phyloP scores from a whole-genome alignment of 2,888 invertebrate genomes.

The Arge pagana region DNA sequence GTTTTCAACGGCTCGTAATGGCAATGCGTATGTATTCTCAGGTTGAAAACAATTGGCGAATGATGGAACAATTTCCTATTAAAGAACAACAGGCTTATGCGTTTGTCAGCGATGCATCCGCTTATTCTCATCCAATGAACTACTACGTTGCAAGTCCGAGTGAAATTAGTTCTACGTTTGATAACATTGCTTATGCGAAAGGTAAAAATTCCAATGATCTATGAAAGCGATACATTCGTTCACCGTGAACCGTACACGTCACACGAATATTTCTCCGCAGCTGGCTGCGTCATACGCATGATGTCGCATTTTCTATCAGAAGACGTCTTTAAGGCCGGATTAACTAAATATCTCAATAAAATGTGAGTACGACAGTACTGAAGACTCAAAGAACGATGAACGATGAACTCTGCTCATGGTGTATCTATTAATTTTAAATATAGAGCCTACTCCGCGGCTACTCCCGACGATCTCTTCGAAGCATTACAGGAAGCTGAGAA shows the following conservation, averaged over 20 bases:
- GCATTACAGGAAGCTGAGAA: slow-evolving; percentile 27
- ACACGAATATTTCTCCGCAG: slow-evolving; percentile 37
- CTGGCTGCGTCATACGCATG: slow-evolving; percentile 64
- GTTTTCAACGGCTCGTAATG: too few relatives aligned
- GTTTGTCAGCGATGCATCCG: slow-evolving; percentile 54
- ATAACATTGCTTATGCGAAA: slow-evolving; percentile 67
- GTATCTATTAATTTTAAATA: not conserved
- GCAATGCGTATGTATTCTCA: too few relatives aligned
- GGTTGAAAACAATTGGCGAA: slow-evolving; percentile 32
- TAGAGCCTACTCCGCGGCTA: slow-evolving; percentile 48
- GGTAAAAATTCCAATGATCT: slow-evolving; percentile 55
- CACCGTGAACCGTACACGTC: not conserved
- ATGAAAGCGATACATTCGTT: not conserved
- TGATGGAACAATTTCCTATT: slow-evolving; percentile 22
- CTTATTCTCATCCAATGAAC: slow-evolving; percentile 63
- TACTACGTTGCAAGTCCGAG: slow-evolving; percentile 60
- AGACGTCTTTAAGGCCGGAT: slow-evolving; percentile 56
- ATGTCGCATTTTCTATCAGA: slow-evolving; percentile 60
- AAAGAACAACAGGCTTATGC: too few relatives aligned
- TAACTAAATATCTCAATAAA: slow-evolving; percentile 36
- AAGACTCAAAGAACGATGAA: too few relatives aligned
- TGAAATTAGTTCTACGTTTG: slow-evolving; percentile 63
- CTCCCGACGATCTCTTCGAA: slow-evolving; percentile 61
- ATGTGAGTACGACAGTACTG: slow-evolving; percentile 43
- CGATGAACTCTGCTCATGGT: too few relatives aligned